These are phyloP conservation scores for Priocnemis perturbator DNA, from an alignment of 2,888 invertebrate species.

Conservation along the genomic window DNA sequence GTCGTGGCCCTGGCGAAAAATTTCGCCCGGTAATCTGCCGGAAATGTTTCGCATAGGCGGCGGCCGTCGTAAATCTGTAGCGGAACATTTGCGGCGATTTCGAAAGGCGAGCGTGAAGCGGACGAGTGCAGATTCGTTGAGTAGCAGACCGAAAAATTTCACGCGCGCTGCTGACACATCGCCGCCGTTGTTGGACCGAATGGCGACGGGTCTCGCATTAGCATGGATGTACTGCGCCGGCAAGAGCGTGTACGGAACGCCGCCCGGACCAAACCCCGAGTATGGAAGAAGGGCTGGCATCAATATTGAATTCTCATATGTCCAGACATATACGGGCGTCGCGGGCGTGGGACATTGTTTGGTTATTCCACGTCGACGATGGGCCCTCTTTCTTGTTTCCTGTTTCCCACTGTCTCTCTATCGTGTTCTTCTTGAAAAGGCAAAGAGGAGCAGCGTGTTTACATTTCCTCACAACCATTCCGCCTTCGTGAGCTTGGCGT, in stretches of 20 bases:
- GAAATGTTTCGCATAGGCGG: too few species aligned
- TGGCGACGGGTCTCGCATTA: too few species aligned
- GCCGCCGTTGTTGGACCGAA: too few species aligned
- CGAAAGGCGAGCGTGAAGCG: background rate
- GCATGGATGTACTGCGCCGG: background rate
- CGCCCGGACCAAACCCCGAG: background rate
- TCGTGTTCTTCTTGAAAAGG: slow-evolving; percentile 35
- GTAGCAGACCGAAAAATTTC: background rate
- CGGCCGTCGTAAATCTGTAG: too few species aligned
- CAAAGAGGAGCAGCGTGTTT: slow-evolving; percentile 47
- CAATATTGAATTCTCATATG: slow-evolving; percentile 47
- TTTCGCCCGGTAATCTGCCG: too few species aligned
- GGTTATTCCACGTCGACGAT: slow-evolving; percentile 21
- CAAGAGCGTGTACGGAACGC: background rate
- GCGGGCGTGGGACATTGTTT: slow-evolving; percentile 27
- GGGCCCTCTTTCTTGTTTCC: slow-evolving; percentile 4
- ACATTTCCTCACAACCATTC: slow-evolving; percentile 41
- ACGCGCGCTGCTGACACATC: too few species aligned
- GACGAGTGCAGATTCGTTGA: background rate
- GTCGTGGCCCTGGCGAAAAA: too few species aligned
- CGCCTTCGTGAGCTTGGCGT: slow-evolving; percentile 36
- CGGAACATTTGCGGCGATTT: background rate
- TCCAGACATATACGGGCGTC: slow-evolving; percentile 22
- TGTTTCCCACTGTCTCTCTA: too few species aligned
- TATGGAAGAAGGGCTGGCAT: slow-evolving; percentile 35